These are phyloP conservation scores for Chanos chanos DNA, from an alignment of 2,797 vertebrate species.

Conservation along the genomic window DNA sequence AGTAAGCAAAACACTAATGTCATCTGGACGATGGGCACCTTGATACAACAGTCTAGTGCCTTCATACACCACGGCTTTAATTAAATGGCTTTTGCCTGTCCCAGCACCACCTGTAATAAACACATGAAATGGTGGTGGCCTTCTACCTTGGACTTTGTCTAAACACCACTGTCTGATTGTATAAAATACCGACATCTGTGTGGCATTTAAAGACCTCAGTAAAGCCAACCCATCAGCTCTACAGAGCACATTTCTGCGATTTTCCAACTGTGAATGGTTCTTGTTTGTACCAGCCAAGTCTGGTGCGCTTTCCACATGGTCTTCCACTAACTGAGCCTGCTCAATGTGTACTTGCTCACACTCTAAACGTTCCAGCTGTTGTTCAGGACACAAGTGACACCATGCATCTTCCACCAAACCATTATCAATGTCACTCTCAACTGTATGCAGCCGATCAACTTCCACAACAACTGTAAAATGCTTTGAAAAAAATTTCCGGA, in stretches of 20 bases:
- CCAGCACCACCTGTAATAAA: no score
- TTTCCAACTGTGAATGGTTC: background rate
- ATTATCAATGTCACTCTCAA: background rate
- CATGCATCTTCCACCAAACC: background rate
- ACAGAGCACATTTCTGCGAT: no score
- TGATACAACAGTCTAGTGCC: background rate
- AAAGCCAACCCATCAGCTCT: background rate
- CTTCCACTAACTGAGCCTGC: background rate
- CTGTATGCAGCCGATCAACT: background rate
- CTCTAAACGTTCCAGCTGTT: background rate
- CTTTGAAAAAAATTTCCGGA: background rate
- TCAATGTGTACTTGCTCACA: background rate
- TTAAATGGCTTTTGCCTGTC: no score
- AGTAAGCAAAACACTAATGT: background rate
- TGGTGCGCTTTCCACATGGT: background rate
- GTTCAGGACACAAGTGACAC: background rate
- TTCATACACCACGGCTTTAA: background rate
- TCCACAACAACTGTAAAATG: constrained; percentile 4
- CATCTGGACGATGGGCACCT: background rate
- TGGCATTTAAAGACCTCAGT: background rate
- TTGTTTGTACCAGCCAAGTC: background rate
- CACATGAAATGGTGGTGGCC: no score
- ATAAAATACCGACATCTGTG: background rate
- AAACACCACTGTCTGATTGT: no score
- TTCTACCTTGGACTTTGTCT: no score